Evolutionary conservation across 2,888 invertebrate species (phyloP).

Genomic region (Lochmaea capreae): DNA sequence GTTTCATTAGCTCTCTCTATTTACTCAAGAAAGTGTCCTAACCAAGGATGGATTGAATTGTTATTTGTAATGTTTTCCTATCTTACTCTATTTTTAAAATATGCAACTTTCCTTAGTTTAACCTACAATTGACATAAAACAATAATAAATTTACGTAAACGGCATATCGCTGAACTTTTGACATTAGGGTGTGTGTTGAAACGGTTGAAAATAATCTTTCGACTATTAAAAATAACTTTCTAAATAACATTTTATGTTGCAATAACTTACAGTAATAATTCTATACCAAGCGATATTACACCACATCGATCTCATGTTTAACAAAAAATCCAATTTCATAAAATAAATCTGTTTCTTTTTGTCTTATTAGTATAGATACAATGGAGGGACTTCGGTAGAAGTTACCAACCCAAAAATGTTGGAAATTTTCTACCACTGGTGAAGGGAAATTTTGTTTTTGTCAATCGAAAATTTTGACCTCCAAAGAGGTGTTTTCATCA

Average conservation of each 20-base stretch:
- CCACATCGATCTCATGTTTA: background rate
- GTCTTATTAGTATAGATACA: too few species aligned
- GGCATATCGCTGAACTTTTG: constrained; percentile 15
- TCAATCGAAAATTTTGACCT: too few species aligned
- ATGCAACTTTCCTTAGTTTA: background rate
- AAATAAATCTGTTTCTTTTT: background rate
- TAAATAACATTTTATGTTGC: constrained; percentile 5
- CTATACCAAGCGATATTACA: background rate
- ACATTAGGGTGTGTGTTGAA: constrained; percentile 17
- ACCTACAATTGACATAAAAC: background rate
- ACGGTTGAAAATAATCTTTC: constrained; percentile 14
- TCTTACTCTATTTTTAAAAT: too few species aligned
- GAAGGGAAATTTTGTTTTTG: too few species aligned
- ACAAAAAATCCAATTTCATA: background rate
- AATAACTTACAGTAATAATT: background rate
- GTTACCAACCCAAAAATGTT: too few species aligned
- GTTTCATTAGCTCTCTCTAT: too few species aligned
- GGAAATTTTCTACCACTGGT: too few species aligned
- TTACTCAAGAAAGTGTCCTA: too few species aligned
- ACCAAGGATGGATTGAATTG: too few species aligned
- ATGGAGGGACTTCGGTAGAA: too few species aligned
- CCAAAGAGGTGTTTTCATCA: too few species aligned
- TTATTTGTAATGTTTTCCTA: too few species aligned
- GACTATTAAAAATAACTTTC: constrained; percentile 10
- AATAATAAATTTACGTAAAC: background rate